Evolutionary conservation across 2,797 vertebrate species (phyloP).

Genomic region (Coregonus suidteri): DNA sequence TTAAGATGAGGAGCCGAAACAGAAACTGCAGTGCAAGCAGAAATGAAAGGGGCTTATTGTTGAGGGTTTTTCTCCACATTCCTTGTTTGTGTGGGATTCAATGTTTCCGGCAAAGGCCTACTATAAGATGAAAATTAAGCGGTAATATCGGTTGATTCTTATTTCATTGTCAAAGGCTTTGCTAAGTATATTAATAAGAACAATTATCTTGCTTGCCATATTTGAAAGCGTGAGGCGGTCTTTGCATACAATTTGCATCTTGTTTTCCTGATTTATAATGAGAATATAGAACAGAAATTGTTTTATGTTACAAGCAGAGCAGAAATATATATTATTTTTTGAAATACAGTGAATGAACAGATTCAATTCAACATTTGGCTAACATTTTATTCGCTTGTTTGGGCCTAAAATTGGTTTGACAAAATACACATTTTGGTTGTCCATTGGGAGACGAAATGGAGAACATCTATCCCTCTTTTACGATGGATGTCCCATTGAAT

Average conservation of each 20-base stretch:
- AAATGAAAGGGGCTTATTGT: conserved; percentile 71
- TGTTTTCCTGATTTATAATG: conserved; percentile 37
- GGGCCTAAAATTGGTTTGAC: neutral
- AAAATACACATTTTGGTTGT: neutral
- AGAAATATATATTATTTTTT: neutral
- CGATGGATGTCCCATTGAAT: conserved; percentile 58
- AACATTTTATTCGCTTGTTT: neutral
- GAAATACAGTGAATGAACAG: neutral
- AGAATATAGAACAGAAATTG: conserved; percentile 26
- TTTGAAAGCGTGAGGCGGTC: conserved; percentile 19
- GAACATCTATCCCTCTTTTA: conserved; percentile 36
- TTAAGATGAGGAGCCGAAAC: conserved; percentile 70
- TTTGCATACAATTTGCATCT: conserved; percentile 56
- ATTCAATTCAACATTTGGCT: neutral
- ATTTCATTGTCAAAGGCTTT: conserved; percentile 19
- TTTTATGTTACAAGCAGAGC: neutral
- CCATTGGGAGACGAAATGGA: conserved; percentile 8
- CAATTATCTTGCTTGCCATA: conserved; percentile 19
- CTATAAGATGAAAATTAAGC: conserved; percentile 36
- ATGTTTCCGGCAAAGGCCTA: conserved; percentile 37
- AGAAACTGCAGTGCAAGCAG: conserved; percentile 74
- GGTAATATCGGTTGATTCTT: conserved; percentile 32
- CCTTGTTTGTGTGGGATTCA: conserved; percentile 45
- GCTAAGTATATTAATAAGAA: conserved; percentile 1
- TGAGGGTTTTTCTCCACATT: conserved; percentile 45